Conservation (phyloP, 2,113 vertebrate genomes). For the Notechis scutatus region DNA sequence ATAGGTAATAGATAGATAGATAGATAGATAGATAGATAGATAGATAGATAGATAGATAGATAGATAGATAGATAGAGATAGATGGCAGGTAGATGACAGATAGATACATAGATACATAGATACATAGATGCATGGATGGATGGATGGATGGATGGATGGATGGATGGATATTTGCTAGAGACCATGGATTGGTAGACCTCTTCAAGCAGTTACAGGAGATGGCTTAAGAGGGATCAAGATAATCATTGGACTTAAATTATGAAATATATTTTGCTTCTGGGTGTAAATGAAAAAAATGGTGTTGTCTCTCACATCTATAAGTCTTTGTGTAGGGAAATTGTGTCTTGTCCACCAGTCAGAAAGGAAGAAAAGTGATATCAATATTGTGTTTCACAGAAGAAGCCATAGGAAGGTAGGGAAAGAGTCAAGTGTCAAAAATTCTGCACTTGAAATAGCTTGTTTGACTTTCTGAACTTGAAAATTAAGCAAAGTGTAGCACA, state of each 20-base stretch:
- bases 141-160: too few species aligned
- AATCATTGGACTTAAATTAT: neutral
- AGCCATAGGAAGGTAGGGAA: neutral
- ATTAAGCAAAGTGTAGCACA: neutral
- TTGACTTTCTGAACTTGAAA: neutral
- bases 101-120: too few species aligned
- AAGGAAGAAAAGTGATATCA: neutral
- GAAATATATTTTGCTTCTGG: neutral
- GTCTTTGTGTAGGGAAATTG: neutral
- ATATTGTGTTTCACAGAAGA: neutral
- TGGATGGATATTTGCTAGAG: neutral
- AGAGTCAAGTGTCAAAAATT: neutral
- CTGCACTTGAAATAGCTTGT: neutral
- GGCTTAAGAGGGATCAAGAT: neutral
- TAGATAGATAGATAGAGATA: too few species aligned
- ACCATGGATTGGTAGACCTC: neutral
- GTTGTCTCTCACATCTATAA: neutral
- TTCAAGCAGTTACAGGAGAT: neutral
- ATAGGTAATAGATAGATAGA: too few species aligned
- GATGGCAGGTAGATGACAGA: too few species aligned
- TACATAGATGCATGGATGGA: too few species aligned
- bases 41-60: too few species aligned
- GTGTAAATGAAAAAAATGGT: neutral
- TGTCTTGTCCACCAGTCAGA: neutral
- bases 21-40: too few species aligned